Evolutionary conservation across 2,113 vertebrate species (phyloP).

Genomic region (Leptosomus discolor): DNA sequence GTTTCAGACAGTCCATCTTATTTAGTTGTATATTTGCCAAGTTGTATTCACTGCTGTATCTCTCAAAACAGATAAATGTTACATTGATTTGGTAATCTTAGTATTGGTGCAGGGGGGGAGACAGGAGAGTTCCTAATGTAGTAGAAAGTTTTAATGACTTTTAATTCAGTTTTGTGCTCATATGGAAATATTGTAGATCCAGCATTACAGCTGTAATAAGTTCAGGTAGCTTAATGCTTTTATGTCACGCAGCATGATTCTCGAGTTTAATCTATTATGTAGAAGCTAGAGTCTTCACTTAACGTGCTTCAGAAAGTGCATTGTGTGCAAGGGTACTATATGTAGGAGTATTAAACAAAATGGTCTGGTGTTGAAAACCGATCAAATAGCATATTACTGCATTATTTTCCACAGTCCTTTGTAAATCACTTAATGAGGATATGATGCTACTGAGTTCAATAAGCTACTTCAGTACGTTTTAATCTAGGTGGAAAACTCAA

Average conservation of each 20-base stretch:
- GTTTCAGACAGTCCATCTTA: not conserved
- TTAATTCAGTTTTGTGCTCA: not conserved
- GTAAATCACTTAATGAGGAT: not conserved
- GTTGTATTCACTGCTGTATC: not conserved
- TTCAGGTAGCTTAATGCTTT: not conserved
- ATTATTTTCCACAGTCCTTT: not conserved
- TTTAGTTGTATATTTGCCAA: not conserved
- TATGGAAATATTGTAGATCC: not conserved
- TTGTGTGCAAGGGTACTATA: not conserved
- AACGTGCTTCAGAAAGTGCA: not conserved
- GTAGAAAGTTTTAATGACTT: not conserved
- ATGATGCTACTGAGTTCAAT: not conserved
- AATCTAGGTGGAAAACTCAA: not conserved
- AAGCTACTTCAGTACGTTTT: not conserved
- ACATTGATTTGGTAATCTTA: not conserved
- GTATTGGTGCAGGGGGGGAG: not conserved
- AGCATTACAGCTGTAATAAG: not conserved
- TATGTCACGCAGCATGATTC: not conserved
- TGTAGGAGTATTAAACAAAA: not conserved
- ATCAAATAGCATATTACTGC: not conserved
- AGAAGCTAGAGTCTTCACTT: not conserved
- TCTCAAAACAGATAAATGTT: not conserved
- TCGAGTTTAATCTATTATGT: not conserved
- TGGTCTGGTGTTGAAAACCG: not conserved
- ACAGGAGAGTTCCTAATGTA: not conserved